phyloP scores from a whole-genome alignment of 2,113 vertebrate species.

The Heterotis niloticus region DNA sequence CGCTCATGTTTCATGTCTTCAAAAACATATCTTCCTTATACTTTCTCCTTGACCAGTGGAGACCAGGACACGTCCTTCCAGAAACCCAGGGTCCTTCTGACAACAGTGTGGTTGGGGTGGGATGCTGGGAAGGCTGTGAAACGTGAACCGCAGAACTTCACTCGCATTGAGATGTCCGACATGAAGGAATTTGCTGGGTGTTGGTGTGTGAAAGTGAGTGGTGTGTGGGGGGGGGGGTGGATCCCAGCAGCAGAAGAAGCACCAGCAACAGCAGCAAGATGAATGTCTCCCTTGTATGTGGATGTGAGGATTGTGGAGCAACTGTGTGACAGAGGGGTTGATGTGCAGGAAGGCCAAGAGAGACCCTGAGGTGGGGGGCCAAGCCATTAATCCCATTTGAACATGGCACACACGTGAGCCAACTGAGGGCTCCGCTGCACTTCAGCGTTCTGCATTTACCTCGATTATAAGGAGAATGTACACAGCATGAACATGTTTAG shows the following conservation, averaged over 20 bases:
- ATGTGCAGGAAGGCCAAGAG: conserved; percentile 4
- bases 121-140: not conserved
- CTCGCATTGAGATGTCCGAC: no score
- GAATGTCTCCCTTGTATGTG: conserved; percentile 53
- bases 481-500: no score
- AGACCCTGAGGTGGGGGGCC: conserved; percentile 22
- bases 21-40: not conserved
- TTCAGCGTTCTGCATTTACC: no score
- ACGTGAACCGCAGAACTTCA: no score
- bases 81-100: no score
- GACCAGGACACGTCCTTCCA: no score
- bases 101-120: no score
- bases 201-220: no score
- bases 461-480: no score
- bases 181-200: not conserved
- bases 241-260: not conserved
- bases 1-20: not conserved
- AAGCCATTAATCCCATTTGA: not conserved
- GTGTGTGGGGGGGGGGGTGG: conserved; percentile 4
- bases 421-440: no score
- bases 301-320: conserved; percentile 53
- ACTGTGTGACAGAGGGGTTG: conserved; percentile 46
- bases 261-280: conserved; percentile 39
- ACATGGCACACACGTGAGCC: not conserved
- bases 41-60: no score